Base-by-base conservation (phyloP, 2,113 vertebrate species). In the Lophura nycthemera region DNA sequence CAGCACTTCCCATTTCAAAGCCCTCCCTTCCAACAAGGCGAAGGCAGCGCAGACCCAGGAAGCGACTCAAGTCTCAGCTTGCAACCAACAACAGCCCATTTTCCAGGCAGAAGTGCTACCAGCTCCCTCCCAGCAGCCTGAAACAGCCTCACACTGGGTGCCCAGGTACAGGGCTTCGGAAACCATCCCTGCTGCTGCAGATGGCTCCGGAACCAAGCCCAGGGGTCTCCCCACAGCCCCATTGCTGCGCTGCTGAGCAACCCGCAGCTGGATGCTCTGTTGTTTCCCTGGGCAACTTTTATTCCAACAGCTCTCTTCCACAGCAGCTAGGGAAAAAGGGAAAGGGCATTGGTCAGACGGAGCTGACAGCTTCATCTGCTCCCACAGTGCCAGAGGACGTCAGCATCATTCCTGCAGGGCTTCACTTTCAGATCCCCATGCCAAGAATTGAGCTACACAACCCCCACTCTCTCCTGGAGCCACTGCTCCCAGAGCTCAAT, bases 41-140 rank as follows among this genome's bases (percentile, higher is more conserved):
- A 85, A 76, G 47, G 36, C 66, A 32, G 11, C 0, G 0, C 30
- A 59, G 70, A 38, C 2, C 1, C 1, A 8, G 59, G 22, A 88
- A 80, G 8, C 2, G 0, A 76, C 63, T 30, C 25, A 0, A 1
- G 48, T 22, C 32, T 42, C 67, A 76, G 59, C 25, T 11, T 43
- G 34, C 60, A 70, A 91, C 72, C 32, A 47, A 63, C 1, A 0
- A 60, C 8, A 2, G 61, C 18, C 24, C 64, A 22, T 21, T 88
- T 66, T 36, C n/a, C 21, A 77, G 77, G 42, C 57, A 71, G n/a
- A 42, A 92, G 6, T 34, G 29, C 2, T n/a, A 59, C 24, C 18
- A 30, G 61, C 56, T 27, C 10, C 36, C 10, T 63, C 36, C 24
- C n/a, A 52, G 29, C 45, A 47, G 17, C 32, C 54, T 13, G 48